Conservation (phyloP, 2,797 vertebrate species). For the Neosalanx taihuensis region DNA sequence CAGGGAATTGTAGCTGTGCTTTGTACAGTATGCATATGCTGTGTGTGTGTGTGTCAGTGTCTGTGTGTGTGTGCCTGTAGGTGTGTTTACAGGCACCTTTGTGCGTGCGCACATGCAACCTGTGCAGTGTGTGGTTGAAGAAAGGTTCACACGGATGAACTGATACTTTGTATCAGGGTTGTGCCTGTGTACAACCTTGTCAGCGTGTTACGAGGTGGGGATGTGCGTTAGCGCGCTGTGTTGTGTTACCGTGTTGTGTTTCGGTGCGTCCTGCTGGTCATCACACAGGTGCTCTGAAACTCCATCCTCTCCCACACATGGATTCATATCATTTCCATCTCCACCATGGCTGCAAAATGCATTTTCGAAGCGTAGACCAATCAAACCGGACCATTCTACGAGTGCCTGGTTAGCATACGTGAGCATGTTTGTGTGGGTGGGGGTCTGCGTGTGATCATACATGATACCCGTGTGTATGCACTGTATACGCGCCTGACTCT, state of each 20-base stretch:
- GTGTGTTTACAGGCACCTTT: constrained; percentile 10
- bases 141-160: not conserved
- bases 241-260: not conserved
- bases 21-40: constrained; percentile 4
- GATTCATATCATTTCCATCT: constrained; percentile 40
- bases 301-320: constrained; percentile 9
- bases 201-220: too few relatives aligned
- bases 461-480: too few relatives aligned
- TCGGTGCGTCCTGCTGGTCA: not conserved
- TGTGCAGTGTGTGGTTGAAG: not conserved
- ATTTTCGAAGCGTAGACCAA: constrained; percentile 13
- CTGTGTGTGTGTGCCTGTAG: constrained; percentile 20
- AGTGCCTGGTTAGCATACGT: not conserved
- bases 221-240: too few relatives aligned
- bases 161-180: not conserved
- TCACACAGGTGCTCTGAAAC: not conserved
- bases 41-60: constrained; percentile 28
- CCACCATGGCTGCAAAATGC: constrained; percentile 24
- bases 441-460: not conserved
- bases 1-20: not conserved
- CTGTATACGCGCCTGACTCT: too few relatives aligned
- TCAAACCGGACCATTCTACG: not conserved
- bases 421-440: constrained; percentile 10
- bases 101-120: not conserved
- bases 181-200: too few relatives aligned